Conservation (phyloP, 2,113 vertebrate species). For the Carlito syrichta region DNA sequence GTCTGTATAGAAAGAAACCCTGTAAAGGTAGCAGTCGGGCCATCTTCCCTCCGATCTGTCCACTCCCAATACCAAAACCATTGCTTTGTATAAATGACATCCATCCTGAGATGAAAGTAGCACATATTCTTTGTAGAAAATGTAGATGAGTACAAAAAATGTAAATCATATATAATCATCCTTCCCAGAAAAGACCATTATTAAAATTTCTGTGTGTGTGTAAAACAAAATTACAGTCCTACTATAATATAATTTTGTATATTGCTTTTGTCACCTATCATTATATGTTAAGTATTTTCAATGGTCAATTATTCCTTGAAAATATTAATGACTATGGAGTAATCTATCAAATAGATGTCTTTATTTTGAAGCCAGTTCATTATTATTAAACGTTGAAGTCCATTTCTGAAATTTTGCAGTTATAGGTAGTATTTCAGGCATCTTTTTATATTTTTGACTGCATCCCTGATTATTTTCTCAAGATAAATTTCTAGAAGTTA, state of each 20-base stretch:
- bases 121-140: neutral
- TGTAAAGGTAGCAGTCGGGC: neutral
- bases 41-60: neutral
- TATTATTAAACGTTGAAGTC: neutral
- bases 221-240: neutral
- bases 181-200: neutral
- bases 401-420: neutral
- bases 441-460: neutral
- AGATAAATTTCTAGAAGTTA: neutral
- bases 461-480: neutral
- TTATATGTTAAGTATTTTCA: neutral
- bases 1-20: neutral
- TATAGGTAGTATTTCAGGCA: neutral
- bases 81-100: neutral
- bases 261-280: neutral
- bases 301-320: neutral
- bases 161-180: neutral
- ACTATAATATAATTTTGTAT: neutral
- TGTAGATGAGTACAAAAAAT: neutral
- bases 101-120: neutral
- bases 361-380: constrained; percentile 37
- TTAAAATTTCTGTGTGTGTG: neutral
- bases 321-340: neutral
- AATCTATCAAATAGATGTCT: neutral
- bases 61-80: neutral